Base-by-base conservation (phyloP, 2,888 invertebrate genomes). In the Perizoma affinitatum region DNA sequence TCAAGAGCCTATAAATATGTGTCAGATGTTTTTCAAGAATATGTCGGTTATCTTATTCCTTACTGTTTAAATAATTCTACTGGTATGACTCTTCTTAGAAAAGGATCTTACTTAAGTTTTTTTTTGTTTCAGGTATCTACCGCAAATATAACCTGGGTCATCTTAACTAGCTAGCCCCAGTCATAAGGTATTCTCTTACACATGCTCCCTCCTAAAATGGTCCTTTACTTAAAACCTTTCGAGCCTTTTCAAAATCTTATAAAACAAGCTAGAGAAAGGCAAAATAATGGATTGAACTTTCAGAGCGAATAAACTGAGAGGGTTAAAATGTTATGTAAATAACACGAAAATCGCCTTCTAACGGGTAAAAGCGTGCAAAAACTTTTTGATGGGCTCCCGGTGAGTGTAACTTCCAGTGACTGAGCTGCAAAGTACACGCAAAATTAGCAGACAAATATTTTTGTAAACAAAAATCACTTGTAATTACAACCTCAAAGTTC, bases 311-410 rank as follows among this genome's bases (percentile, higher is more conserved):
- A 54, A 74, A 79, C 79, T 73, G 74, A 77, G 79, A 82, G 82
- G 81, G 82, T 84, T 84, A 78, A 83, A 84, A 78, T 76, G 76
- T 75, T 84, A 83, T 85, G 83, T 85, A 83, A 85, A 85, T 87
- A 82, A 74, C 79, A 80, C 69, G 80, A 83, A 84, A 86, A 86
- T 84, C 83, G 82, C 80, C 84, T 83, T 79, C 77, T 76, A 81
- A 85, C 84, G 83, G 81, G 80, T 77, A 83, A 84, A 80, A 82
- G 80, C 80, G 75, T 75, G 79, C 80, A 80, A 84, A 86, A 87
- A 86, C 80, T 85, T 87, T 86, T 85, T 84, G 82, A 86, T 85
- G 79, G 78, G 74, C 80, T 84, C 71, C 76, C 74, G 72, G 74
- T 74, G 70, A 76, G 72, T 65, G 71, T 54, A 48, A 58, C 58